Percentiles rank a stretch among this genome's conserved stretches.
These are phyloP conservation scores for Caerostris extrusa DNA, from an alignment of 1,140 invertebrate genomes.

Conservation along the genomic window DNA sequence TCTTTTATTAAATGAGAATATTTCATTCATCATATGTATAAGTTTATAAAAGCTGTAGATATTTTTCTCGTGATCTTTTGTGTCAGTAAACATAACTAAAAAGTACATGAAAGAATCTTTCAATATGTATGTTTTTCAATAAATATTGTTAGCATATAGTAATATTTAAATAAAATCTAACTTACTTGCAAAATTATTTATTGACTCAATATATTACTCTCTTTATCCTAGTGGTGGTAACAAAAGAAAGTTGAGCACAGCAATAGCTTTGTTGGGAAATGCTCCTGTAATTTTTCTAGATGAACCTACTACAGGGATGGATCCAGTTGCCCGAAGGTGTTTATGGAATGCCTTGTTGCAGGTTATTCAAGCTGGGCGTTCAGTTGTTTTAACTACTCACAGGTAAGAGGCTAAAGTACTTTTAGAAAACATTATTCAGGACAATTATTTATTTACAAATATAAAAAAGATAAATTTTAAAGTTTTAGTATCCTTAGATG, in stretches of 20 bases:
- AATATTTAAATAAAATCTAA: too few species aligned
- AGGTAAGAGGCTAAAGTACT: conserved; percentile 10
- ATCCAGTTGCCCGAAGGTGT: conserved; percentile 83
- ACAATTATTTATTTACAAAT: neutral
- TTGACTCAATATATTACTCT: neutral
- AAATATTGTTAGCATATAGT: too few species aligned
- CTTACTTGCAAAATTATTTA: too few species aligned
- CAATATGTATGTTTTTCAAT: too few species aligned
- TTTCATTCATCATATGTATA: too few species aligned
- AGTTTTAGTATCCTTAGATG: too few species aligned
- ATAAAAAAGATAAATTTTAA: too few species aligned
- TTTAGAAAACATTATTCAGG: neutral
- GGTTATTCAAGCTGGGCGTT: conserved; percentile 78
- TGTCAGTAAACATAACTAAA: too few species aligned
- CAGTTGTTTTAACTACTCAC: conserved; percentile 79
- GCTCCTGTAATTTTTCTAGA: conserved; percentile 84
- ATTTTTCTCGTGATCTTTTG: too few species aligned
- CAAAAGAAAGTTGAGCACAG: conserved; percentile 96
- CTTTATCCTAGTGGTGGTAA: conserved; percentile 88
- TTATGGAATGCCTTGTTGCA: conserved; percentile 83
- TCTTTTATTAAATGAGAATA: too few species aligned
- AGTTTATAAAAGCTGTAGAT: too few species aligned
- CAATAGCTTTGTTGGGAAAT: conserved; percentile 90
- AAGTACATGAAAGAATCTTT: too few species aligned
- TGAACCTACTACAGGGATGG: conserved; percentile 85